Conservation (phyloP, 2,888 invertebrate species). For the Platypus cylindrus region DNA sequence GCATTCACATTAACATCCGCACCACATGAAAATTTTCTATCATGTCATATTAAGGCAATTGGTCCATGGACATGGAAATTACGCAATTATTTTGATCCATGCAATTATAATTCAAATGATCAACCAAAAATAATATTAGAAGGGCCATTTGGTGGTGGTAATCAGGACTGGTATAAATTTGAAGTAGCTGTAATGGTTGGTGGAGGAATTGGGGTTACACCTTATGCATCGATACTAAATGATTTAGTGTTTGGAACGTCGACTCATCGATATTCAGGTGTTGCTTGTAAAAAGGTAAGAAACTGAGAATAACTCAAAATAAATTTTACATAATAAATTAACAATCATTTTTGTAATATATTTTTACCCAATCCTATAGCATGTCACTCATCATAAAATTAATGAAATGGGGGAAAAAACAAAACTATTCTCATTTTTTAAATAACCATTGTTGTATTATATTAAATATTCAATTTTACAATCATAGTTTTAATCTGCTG, state of each 20-base stretch:
- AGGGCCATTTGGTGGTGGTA: slow-evolving; percentile 94
- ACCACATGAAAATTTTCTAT: slow-evolving; percentile 88
- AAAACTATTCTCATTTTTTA: too few relatives aligned
- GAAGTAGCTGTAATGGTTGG: slow-evolving; percentile 97
- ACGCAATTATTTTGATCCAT: slow-evolving; percentile 86
- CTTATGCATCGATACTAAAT: slow-evolving; percentile 92
- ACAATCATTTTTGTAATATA: too few relatives aligned
- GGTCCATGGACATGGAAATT: slow-evolving; percentile 97
- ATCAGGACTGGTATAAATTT: slow-evolving; percentile 97
- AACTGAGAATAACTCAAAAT: too few relatives aligned
- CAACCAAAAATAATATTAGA: slow-evolving; percentile 82
- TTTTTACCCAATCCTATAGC: too few relatives aligned
- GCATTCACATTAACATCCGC: slow-evolving; percentile 93
- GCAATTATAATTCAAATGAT: slow-evolving; percentile 76
- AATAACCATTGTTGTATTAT: too few relatives aligned
- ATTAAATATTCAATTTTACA: too few relatives aligned
- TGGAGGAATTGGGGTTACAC: slow-evolving; percentile 94
- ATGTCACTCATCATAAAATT: too few relatives aligned
- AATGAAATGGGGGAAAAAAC: too few relatives aligned
- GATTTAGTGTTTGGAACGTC: slow-evolving; percentile 94
- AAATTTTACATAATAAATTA: too few relatives aligned
- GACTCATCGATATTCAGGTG: slow-evolving; percentile 91
- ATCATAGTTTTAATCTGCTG: too few relatives aligned
- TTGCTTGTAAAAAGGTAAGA: slow-evolving; percentile 90
- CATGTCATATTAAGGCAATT: slow-evolving; percentile 80